Evolutionary conservation across 2,797 vertebrate species (phyloP).

Genomic region (Denticeps clupeoides): DNA sequence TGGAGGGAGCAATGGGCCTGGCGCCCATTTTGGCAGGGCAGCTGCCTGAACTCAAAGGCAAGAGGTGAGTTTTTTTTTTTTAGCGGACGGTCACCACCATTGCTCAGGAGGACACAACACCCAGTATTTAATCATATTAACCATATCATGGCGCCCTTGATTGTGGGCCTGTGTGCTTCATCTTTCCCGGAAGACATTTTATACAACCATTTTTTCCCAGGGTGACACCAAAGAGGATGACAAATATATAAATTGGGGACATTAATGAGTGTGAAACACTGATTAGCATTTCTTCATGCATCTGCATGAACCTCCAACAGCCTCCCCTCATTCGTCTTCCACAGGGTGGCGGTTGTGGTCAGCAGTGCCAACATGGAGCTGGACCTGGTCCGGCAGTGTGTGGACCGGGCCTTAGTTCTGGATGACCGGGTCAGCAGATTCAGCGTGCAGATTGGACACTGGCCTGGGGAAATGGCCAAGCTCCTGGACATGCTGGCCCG

Average conservation of each 20-base stretch:
- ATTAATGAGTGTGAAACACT: no score
- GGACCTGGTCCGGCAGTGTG: slow-evolving; percentile 67
- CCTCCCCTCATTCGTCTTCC: no score
- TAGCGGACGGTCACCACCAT: no score
- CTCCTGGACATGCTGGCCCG: slow-evolving; percentile 73
- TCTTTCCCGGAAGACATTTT: no score
- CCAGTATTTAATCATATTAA: no score
- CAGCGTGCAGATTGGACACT: slow-evolving; percentile 64
- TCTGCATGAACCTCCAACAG: no score
- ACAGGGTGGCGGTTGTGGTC: slow-evolving; percentile 72
- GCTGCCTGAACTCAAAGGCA: slow-evolving; percentile 73
- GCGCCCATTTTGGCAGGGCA: slow-evolving; percentile 73
- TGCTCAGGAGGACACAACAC: no score
- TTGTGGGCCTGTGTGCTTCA: no score
- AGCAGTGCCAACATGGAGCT: slow-evolving; percentile 80
- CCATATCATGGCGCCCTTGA: no score
- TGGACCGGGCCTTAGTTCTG: slow-evolving; percentile 72
- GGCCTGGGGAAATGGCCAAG: slow-evolving; percentile 73
- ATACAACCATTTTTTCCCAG: no score
- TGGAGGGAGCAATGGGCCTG: slow-evolving; percentile 76
- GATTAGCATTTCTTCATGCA: no score
- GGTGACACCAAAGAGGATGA: no score
- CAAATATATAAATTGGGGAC: slow-evolving; percentile 3
- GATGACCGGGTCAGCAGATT: slow-evolving; percentile 74
- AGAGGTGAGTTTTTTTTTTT: slow-evolving; percentile 76